Percentiles rank a stretch among this genome's conserved stretches.
phyloP scores from a whole-genome alignment of 2,113 vertebrate genomes.

The Ranitomeya imitator region DNA sequence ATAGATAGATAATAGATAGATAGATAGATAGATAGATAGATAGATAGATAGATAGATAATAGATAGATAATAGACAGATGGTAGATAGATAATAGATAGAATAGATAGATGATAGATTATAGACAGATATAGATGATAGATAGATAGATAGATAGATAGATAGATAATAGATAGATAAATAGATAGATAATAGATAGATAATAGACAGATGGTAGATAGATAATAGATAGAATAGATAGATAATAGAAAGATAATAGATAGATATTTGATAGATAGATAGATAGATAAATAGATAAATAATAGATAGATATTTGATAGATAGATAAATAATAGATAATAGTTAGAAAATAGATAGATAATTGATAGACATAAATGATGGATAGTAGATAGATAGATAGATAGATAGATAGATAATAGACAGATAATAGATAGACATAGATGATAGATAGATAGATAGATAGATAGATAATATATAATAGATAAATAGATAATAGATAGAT shows the following conservation, averaged over 20 bases:
- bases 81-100: background rate
- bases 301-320: background rate
- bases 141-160: constrained; percentile 12
- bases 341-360: background rate
- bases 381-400: background rate
- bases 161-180: background rate
- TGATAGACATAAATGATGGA: background rate
- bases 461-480: background rate
- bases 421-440: background rate
- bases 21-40: background rate
- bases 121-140: background rate
- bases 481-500: too few relatives aligned
- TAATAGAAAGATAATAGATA: background rate
- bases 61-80: background rate
- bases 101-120: background rate
- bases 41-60: too few relatives aligned
- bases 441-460: constrained; percentile 12
- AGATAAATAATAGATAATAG: too few relatives aligned
- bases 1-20: too few relatives aligned
- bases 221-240: too few relatives aligned
- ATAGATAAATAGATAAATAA: too few relatives aligned
- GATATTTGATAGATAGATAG: too few relatives aligned
- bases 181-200: too few relatives aligned
- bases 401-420: background rate
- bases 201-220: too few relatives aligned